Evolutionary conservation across 2,888 invertebrate genomes (phyloP).

Genomic region (Xestia c-nigrum): DNA sequence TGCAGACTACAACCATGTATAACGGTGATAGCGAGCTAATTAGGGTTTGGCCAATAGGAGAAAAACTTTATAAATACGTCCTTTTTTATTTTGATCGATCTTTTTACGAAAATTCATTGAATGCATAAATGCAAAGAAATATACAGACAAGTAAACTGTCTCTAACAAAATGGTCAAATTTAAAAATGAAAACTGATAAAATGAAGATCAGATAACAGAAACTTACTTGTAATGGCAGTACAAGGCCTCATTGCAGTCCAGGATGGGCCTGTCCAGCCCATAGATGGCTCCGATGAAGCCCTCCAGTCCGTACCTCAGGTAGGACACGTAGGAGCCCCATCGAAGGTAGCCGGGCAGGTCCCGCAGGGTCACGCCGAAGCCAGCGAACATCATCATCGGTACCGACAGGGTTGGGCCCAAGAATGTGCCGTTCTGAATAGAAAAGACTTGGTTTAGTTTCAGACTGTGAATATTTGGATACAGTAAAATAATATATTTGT

Average conservation of each 20-base stretch:
- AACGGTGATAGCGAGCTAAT: too few species aligned
- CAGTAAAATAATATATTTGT: background rate
- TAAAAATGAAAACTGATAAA: too few species aligned
- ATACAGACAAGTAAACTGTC: background rate
- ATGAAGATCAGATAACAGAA: background rate
- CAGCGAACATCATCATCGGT: slow-evolving; percentile 99
- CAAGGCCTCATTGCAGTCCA: slow-evolving; percentile 94
- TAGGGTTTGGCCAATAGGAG: background rate
- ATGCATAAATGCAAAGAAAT: background rate
- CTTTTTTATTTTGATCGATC: background rate
- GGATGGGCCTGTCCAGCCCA: slow-evolving; percentile 93
- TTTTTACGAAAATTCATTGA: background rate
- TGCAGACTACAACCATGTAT: too few species aligned
- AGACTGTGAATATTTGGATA: background rate
- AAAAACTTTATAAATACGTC: background rate
- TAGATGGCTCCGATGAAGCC: slow-evolving; percentile 96
- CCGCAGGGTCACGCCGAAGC: slow-evolving; percentile 97
- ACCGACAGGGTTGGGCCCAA: slow-evolving; percentile 97
- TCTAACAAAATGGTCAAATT: background rate
- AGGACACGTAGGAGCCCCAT: slow-evolving; percentile 98
- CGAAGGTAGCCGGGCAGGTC: slow-evolving; percentile 96
- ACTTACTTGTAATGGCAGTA: slow-evolving; percentile 95
- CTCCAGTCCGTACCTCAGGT: slow-evolving; percentile 97
- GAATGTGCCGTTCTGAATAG: slow-evolving; percentile 97
- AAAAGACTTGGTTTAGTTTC: background rate